Percentiles rank a stretch among this genome's conserved stretches.
Evolutionary conservation across 2,888 invertebrate genomes (phyloP).

Genomic region (Troglohyphantes excavatus): DNA sequence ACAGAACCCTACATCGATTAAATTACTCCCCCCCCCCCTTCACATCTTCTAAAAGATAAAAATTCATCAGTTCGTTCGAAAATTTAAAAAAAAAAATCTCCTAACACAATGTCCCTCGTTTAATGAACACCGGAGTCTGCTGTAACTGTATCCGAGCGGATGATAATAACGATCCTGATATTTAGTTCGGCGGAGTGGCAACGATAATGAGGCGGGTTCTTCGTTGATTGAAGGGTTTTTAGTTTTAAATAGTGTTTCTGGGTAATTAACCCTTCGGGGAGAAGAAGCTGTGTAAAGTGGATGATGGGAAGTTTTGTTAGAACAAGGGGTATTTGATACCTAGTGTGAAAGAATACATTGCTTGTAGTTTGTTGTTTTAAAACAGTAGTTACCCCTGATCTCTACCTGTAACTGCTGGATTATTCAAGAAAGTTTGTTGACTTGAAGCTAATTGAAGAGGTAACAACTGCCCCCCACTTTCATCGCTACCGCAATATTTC

Average conservation of each 20-base stretch:
- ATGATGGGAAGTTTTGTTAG: no score
- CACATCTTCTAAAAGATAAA: not conserved
- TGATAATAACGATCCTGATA: constrained; percentile 28
- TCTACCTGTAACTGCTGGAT: no score
- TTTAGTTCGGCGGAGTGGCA: constrained; percentile 25
- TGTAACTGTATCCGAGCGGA: constrained; percentile 3
- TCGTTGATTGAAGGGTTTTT: not conserved
- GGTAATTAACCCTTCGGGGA: not conserved
- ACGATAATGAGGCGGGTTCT: constrained; percentile 24
- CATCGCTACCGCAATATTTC: no score
- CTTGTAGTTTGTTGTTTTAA: no score
- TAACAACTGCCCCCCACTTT: no score
- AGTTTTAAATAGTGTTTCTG: not conserved
- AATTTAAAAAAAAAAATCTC: constrained; percentile 6
- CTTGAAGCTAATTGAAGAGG: no score
- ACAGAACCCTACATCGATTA: constrained; percentile 16
- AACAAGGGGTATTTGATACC: not conserved
- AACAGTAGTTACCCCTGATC: no score
- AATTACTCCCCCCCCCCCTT: not conserved
- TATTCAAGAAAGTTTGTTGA: no score
- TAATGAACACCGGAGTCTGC: constrained; percentile 30
- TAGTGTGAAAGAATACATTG: not conserved
- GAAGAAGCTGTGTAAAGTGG: no score
- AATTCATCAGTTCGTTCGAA: not conserved
- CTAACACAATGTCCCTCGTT: not conserved